These are phyloP conservation scores for Leptinotarsa defecta DNA, from an alignment of 1,140 invertebrate genomes.

Conservation along the genomic window DNA sequence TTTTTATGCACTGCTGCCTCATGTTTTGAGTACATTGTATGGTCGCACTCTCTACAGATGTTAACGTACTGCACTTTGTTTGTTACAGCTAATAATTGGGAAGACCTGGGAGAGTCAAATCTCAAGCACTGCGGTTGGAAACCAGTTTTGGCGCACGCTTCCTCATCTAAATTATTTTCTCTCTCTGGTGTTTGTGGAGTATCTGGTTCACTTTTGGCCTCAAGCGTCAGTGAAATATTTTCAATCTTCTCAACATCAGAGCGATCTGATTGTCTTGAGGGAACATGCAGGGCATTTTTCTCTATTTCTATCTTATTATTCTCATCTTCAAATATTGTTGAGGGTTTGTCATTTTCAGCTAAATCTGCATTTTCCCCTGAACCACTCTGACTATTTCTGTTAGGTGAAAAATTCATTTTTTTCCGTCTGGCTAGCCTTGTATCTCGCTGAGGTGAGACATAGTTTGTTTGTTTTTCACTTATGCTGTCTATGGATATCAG, in stretches of 20 bases:
- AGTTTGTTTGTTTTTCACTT: not conserved
- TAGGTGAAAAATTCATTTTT: not conserved
- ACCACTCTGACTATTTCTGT: not conserved
- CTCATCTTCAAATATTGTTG: not conserved
- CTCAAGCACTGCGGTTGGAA: not conserved
- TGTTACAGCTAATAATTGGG: not conserved
- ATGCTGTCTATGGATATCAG: not conserved
- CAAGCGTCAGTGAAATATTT: too few relatives aligned
- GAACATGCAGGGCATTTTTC: not conserved
- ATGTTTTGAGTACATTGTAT: slow-evolving; percentile 18
- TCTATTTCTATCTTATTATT: not conserved
- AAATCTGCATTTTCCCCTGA: not conserved
- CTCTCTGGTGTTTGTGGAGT: not conserved
- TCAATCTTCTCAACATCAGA: too few relatives aligned
- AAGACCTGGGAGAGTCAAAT: slow-evolving; percentile 13
- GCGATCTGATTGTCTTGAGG: too few relatives aligned
- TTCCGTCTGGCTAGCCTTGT: not conserved
- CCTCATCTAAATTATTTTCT: too few relatives aligned
- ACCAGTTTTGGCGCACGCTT: too few relatives aligned
- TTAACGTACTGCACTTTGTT: slow-evolving; percentile 9
- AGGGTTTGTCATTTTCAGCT: not conserved
- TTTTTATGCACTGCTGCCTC: slow-evolving; percentile 19
- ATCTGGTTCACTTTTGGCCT: not conserved
- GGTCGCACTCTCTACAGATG: slow-evolving; percentile 26
- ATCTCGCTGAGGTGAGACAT: not conserved